These are phyloP conservation scores for Spisula solida DNA, from an alignment of 2,888 invertebrate species.

Conservation along the genomic window DNA sequence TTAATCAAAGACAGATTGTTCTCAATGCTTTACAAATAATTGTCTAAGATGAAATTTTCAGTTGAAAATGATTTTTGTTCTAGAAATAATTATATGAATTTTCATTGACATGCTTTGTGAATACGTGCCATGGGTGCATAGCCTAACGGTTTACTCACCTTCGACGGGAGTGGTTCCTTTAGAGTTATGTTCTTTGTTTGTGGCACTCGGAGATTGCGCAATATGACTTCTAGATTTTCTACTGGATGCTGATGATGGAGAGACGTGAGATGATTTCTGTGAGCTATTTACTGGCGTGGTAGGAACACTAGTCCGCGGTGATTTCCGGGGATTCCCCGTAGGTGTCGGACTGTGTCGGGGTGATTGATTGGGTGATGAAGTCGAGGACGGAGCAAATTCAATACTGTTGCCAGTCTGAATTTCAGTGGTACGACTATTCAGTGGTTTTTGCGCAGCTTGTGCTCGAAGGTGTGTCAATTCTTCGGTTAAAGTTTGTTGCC, in stretches of 20 bases:
- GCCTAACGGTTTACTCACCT: neutral
- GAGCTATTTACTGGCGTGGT: slow-evolving; percentile 39
- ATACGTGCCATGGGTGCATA: no score
- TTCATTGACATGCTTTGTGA: no score
- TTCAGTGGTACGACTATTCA: slow-evolving; percentile 60
- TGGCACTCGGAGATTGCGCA: slow-evolving; percentile 43
- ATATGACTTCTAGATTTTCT: slow-evolving; percentile 56
- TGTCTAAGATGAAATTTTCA: no score
- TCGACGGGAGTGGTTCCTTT: slow-evolving; percentile 33
- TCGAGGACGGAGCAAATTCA: slow-evolving; percentile 69
- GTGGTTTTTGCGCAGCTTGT: slow-evolving; percentile 68
- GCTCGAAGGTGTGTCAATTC: slow-evolving; percentile 75
- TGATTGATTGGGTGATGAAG: slow-evolving; percentile 74
- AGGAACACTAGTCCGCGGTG: slow-evolving; percentile 53
- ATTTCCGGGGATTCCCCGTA: slow-evolving; percentile 50
- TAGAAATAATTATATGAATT: no score
- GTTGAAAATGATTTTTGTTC: no score
- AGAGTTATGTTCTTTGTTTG: slow-evolving; percentile 41
- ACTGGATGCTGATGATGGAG: slow-evolving; percentile 49
- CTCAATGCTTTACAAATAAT: no score
- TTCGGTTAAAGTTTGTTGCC: slow-evolving; percentile 74
- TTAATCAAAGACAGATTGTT: no score
- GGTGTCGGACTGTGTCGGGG: slow-evolving; percentile 63
- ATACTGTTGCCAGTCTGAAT: slow-evolving; percentile 71
- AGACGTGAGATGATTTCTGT: slow-evolving; percentile 56